phyloP scores from a whole-genome alignment of 2,797 vertebrate species.

The Enteromius unitaeniatus region DNA sequence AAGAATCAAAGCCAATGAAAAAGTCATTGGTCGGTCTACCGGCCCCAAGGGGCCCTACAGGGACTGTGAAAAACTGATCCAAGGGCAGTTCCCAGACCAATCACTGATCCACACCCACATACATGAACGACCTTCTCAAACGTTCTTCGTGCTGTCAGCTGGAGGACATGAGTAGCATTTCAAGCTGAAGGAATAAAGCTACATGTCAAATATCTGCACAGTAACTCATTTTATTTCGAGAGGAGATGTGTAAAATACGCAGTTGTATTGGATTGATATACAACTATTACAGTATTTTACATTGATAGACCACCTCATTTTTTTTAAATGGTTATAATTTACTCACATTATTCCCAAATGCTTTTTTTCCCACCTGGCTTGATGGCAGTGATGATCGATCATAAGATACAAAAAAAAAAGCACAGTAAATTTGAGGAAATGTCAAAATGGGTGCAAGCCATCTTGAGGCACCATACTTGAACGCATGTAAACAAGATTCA shows the following conservation, averaged over 20 bases:
- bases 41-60: slow-evolving; percentile 70
- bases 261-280: not conserved
- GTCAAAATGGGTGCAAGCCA: not conserved
- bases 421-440: not conserved
- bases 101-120: slow-evolving; percentile 44
- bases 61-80: slow-evolving; percentile 59
- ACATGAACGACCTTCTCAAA: slow-evolving; percentile 31
- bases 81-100: slow-evolving; percentile 61
- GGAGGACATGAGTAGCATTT: not conserved
- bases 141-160: not conserved
- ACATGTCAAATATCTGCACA: not conserved
- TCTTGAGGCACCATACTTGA: not conserved
- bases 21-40: slow-evolving; percentile 50
- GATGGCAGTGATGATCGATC: not conserved
- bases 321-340: too few relatives aligned
- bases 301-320: not conserved
- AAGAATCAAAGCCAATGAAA: slow-evolving; percentile 74
- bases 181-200: not conserved
- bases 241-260: slow-evolving; percentile 17
- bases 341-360: not conserved
- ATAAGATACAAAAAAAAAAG: not conserved
- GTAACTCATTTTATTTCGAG: slow-evolving; percentile 16
- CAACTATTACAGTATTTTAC: not conserved
- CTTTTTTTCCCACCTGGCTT: not conserved
- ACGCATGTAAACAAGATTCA: not conserved